Base-by-base conservation (phyloP, 2,888 invertebrate species). In the Caenorhabditis virilis region DNA sequence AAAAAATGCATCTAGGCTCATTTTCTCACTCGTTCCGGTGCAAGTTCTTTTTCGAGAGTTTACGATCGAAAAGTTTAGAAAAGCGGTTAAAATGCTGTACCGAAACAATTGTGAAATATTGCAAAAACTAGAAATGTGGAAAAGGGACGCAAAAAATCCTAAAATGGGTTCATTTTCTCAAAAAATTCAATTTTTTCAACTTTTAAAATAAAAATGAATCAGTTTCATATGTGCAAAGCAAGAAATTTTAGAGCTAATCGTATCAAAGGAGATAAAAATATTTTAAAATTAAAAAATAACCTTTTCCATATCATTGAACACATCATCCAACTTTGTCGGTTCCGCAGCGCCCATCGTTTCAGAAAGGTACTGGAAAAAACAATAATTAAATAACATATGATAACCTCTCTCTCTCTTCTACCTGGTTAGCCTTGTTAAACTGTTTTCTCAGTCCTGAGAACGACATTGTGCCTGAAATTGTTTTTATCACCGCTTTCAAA, bases 291-390 rank as follows among this genome's bases (percentile, higher is more conserved):
- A 35, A 22, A 35, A 20, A 2, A 22, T 16, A 2, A 41, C 94
- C 87, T 92, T 90, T 88, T 98, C 98, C 95, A 99, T 95, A 85
- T 97, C 95, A 88, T 92, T 89, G 85, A 95, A 98, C 84, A 97
- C 95, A 86, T 95, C 90, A 87, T 97, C 97, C 84, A 98, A 89
- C 87, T 95, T 95, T 78, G 98, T 98, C 86, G 97, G 95, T 87
- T 98, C 97, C 77, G 95, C 98, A 85, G 97, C 95, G 73, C 98
- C 98, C 90, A 98, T 95, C 88, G 98, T 97, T 87, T 98, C 98
- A 85, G 95, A 95, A 88, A 99, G 91, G 89, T 95, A 98, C 94
- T 95, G 88, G 61, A 84, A 78, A 7, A 36, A 20, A 3, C 20
- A 25, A 3, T 43, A 26, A 6, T 36, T 36, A n/a, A n/a, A n/a